Evolutionary conservation across 2,888 invertebrate species (phyloP), one percentile per base, ranked within the genome.

Genomic region (Aporophyla nigra): DNA sequence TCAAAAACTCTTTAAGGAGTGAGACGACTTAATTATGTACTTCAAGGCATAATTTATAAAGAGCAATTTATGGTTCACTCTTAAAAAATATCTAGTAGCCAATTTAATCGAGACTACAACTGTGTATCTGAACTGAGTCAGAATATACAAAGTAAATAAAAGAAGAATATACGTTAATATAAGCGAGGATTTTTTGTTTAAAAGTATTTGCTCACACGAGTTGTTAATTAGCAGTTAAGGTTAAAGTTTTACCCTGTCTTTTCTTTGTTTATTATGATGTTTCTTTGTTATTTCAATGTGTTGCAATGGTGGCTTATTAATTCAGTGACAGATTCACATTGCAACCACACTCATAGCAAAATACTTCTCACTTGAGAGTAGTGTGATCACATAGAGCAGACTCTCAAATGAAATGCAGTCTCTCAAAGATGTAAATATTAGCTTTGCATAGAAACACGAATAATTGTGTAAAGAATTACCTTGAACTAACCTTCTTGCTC

Each of bases 181-280:
- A 84, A 74, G 81, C 65, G 68, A 81, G 65, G 79, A 79, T 80
- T 81, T 71, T 75, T 82, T 85, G 80, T 87, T 87, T 86, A 78
- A 76, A 82, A 76, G 65, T 87, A 85, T 86, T 91, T 89, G 91
- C 90, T 91, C 91, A 91, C 86, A 90, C 77, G 86, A 88, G 87
- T 92, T 93, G 93, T 93, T 93, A 91, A 84, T 89, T 93, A 94
- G 93, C 87, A 77, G 83, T 80, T 94, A 94, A 93, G 93, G 89
- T 92, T 88, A 91, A 92, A 93, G 92, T 93, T 92, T 92, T 92
- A 89, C 88, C 74, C 84, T 87, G 82, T 87, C 88, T 86, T 89
- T 84, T 87, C 87, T 86, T 89, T 85, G 83, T 86, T 87, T 88
- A 88, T 86, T 76, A 76, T 68, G 53, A 74, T 69, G 76, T 77